Conservation (phyloP, 1,140 invertebrate species). For the Amyelois transitella region DNA sequence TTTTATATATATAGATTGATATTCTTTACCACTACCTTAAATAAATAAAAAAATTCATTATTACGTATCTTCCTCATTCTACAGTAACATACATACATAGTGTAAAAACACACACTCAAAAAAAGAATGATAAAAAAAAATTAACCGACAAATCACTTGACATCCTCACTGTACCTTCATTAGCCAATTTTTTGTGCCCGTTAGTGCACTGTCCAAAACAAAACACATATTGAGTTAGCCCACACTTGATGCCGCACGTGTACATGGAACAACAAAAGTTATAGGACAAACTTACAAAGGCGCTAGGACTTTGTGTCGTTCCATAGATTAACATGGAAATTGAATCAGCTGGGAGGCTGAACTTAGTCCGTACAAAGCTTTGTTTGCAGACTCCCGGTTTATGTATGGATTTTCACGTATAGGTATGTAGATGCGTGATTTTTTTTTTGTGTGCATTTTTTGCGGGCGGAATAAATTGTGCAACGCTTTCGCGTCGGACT, state of each 20-base stretch:
- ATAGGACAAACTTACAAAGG: conserved; percentile 3
- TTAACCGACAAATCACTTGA: not conserved
- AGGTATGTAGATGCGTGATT: not conserved
- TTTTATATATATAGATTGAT: too few species aligned
- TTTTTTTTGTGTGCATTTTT: not conserved
- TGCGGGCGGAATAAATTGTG: not conserved
- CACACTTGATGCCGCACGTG: not conserved
- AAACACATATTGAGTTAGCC: not conserved
- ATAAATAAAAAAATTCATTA: too few species aligned
- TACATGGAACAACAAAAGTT: conserved; percentile 3
- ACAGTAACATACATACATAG: too few species aligned
- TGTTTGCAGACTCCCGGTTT: conserved; percentile 18
- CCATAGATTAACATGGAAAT: conserved; percentile 48
- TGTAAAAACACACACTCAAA: not conserved
- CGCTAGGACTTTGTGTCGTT: not conserved
- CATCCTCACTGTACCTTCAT: not conserved
- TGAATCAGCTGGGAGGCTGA: conserved; percentile 45
- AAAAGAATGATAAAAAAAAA: not conserved
- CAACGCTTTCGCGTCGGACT: not conserved
- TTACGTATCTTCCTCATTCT: too few species aligned
- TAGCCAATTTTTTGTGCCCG: not conserved
- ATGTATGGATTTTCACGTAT: not conserved
- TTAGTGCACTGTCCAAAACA: not conserved
- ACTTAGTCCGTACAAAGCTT: conserved; percentile 37
- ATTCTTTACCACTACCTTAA: too few species aligned